Percentiles rank a stretch among this genome's conserved stretches.
phyloP scores from a whole-genome alignment of 2,797 vertebrate genomes.

The Melanotaenia parkinsoni region DNA sequence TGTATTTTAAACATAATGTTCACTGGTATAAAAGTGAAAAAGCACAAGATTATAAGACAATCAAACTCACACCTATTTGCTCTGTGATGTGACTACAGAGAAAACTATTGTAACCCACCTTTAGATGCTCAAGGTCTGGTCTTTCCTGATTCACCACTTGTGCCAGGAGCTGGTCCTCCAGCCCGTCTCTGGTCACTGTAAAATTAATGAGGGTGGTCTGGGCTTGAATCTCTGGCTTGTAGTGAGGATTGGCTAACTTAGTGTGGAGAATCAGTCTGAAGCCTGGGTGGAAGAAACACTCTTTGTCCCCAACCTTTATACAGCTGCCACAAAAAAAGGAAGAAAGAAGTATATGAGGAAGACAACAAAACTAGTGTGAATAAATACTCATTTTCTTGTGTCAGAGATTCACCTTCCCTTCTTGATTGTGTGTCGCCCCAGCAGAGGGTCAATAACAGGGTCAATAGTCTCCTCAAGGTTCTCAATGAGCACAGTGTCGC shows the following conservation, averaged over 20 bases:
- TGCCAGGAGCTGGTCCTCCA: slow-evolving; percentile 84
- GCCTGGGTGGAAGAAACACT: slow-evolving; percentile 79
- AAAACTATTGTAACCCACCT: slow-evolving; percentile 66
- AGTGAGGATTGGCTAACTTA: slow-evolving; percentile 83
- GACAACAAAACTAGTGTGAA: not conserved
- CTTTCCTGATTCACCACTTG: slow-evolving; percentile 84
- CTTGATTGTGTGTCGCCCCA: slow-evolving; percentile 85
- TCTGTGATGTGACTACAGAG: not conserved
- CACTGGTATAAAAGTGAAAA: not conserved
- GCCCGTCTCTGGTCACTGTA: slow-evolving; percentile 74
- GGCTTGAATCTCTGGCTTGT: slow-evolving; percentile 84
- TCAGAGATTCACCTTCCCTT: slow-evolving; percentile 80
- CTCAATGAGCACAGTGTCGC: slow-evolving; percentile 83
- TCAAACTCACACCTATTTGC: not conserved
- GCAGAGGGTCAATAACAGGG: slow-evolving; percentile 82
- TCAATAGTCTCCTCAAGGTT: slow-evolving; percentile 85
- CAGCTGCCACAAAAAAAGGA: slow-evolving; percentile 66
- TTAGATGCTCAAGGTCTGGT: slow-evolving; percentile 78
- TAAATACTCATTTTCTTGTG: not conserved
- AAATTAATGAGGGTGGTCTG: slow-evolving; percentile 85
- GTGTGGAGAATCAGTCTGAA: slow-evolving; percentile 85
- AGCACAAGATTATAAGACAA: not conserved
- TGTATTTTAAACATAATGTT: not conserved
- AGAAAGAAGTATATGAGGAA: not conserved
- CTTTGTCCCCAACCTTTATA: slow-evolving; percentile 86